Conservation (phyloP, 2,888 invertebrate species). For the Pyrrhia umbra region DNA sequence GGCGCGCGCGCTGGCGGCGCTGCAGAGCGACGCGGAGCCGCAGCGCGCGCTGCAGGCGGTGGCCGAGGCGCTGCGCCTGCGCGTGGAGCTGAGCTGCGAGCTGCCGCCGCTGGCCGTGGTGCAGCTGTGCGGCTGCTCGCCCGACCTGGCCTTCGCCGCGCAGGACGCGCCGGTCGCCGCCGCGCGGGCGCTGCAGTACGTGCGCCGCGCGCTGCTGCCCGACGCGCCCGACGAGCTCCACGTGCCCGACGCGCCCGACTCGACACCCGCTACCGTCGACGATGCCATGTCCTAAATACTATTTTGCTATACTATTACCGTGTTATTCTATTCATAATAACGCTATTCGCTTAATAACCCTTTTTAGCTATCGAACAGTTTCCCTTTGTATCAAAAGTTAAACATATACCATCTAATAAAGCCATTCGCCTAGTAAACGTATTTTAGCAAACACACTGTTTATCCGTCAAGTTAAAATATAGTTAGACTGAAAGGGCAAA, state of each 20-base stretch:
- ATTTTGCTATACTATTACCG: no score
- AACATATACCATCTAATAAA: no score
- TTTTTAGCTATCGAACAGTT: no score
- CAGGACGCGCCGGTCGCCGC: slow-evolving; percentile 60
- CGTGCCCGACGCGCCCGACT: background rate
- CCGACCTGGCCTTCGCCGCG: slow-evolving; percentile 63
- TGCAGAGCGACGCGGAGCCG: slow-evolving; percentile 36
- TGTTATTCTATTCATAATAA: no score
- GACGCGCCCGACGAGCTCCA: no score
- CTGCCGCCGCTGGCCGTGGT: slow-evolving; percentile 62
- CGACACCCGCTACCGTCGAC: background rate
- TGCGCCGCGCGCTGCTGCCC: slow-evolving; percentile 65
- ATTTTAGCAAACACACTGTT: no score
- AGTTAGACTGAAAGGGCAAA: no score
- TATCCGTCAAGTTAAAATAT: no score
- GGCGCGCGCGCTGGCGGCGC: slow-evolving; percentile 36
- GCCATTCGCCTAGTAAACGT: no score
- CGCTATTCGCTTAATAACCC: no score
- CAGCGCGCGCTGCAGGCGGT: slow-evolving; percentile 57
- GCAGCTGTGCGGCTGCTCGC: slow-evolving; percentile 61
- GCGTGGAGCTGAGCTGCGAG: slow-evolving; percentile 34
- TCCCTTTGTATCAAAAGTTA: no score
- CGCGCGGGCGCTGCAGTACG: slow-evolving; percentile 66
- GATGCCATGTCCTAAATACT: background rate
- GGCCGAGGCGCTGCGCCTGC: slow-evolving; percentile 64